These are phyloP conservation scores for Acleris sparsana DNA, from an alignment of 2,888 invertebrate species.

Conservation along the genomic window DNA sequence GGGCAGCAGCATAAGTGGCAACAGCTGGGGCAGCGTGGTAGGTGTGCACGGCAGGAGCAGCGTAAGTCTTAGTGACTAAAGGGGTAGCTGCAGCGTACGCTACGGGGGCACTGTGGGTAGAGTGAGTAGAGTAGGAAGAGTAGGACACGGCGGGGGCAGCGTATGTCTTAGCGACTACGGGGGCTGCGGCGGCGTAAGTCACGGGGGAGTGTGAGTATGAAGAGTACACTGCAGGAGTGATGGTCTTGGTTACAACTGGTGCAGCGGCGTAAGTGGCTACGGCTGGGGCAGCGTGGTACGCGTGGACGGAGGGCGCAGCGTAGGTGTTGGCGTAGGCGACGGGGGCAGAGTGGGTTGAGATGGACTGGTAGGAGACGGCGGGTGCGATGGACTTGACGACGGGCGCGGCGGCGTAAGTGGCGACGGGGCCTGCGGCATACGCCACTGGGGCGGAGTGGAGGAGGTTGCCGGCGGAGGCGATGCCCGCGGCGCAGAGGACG, in stretches of 20 bases:
- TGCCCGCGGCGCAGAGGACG: slow-evolving; percentile 71
- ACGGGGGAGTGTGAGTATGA: slow-evolving; percentile 43
- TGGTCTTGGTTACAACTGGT: slow-evolving; percentile 65
- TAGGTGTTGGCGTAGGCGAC: slow-evolving; percentile 44
- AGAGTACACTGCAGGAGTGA: slow-evolving; percentile 47
- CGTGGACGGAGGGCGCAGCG: slow-evolving; percentile 47
- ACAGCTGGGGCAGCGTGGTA: slow-evolving; percentile 60
- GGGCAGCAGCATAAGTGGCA: slow-evolving; percentile 75
- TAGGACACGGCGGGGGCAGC: slow-evolving; percentile 48
- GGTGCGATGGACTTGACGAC: slow-evolving; percentile 58
- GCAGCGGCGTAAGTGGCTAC: slow-evolving; percentile 79
- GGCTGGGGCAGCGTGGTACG: slow-evolving; percentile 50
- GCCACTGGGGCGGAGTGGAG: slow-evolving; percentile 50
- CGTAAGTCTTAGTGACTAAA: slow-evolving; percentile 54
- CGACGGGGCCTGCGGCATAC: slow-evolving; percentile 39
- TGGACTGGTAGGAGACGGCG: slow-evolving; percentile 52
- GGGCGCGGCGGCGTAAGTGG: slow-evolving; percentile 44
- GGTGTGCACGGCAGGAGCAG: slow-evolving; percentile 46
- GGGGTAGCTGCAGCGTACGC: slow-evolving; percentile 56
- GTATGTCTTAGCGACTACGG: slow-evolving; percentile 63
- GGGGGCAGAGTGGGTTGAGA: slow-evolving; percentile 53
- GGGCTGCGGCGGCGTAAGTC: slow-evolving; percentile 58
- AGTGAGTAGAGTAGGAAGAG: slow-evolving; percentile 38
- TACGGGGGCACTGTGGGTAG: slow-evolving; percentile 46
- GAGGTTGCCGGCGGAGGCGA: slow-evolving; percentile 74